These are phyloP conservation scores for Megalonaias nervosa DNA, from an alignment of 1,140 invertebrate species.

Conservation along the genomic window DNA sequence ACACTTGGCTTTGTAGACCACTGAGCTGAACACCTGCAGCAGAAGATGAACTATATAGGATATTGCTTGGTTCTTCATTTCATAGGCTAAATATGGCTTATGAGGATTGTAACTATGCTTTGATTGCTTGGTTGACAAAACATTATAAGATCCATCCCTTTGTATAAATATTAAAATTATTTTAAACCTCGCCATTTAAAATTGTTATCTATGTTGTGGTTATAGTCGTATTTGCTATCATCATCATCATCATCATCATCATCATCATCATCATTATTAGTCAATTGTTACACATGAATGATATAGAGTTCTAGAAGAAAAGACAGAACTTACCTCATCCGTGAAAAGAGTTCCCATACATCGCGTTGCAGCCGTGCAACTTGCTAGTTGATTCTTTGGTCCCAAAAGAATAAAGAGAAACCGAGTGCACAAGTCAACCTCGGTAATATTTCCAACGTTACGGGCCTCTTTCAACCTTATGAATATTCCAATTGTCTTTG, in stretches of 20 bases:
- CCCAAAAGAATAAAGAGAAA: slow-evolving; percentile 87
- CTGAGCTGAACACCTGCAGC: slow-evolving; percentile 85
- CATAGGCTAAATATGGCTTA: background rate
- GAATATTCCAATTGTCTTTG: slow-evolving; percentile 89
- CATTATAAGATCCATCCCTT: background rate
- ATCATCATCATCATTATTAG: too few relatives aligned
- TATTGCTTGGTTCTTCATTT: background rate
- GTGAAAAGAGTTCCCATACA: slow-evolving; percentile 97
- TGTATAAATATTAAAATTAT: too few relatives aligned
- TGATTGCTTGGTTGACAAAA: too few relatives aligned
- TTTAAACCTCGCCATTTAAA: background rate
- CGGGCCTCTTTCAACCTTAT: slow-evolving; percentile 90
- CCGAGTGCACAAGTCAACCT: slow-evolving; percentile 93
- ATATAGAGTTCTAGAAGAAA: too few relatives aligned
- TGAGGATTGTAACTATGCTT: background rate
- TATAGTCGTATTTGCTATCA: too few relatives aligned
- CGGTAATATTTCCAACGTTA: slow-evolving; percentile 96
- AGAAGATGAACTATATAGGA: background rate
- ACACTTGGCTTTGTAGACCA: slow-evolving; percentile 90
- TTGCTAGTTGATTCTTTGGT: slow-evolving; percentile 83
- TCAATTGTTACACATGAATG: background rate
- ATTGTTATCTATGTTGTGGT: too few relatives aligned
- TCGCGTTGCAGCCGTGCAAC: slow-evolving; percentile 94
- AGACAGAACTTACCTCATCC: slow-evolving; percentile 78
- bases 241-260: too few relatives aligned